Evolutionary conservation across 2,888 invertebrate genomes (phyloP), one percentile per base, ranked within the genome.

Genomic region (Sympetrum striolatum): DNA sequence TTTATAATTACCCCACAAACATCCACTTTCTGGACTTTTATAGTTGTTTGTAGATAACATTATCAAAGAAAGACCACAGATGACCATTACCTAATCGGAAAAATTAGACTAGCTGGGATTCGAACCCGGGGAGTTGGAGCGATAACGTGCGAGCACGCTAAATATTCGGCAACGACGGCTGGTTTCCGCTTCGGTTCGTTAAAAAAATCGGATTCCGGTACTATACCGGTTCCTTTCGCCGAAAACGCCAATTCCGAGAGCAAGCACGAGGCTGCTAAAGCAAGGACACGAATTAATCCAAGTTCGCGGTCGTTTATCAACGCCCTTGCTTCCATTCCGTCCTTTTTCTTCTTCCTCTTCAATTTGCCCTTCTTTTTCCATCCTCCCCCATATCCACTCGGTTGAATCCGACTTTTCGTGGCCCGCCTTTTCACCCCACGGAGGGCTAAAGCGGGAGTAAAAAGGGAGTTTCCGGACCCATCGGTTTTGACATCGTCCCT

Each of bases 401-500:
- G 73, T 73, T 64, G 64, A 64, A n/a, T 73, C 73, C 73, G 73
- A 31, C 8, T 73, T 73, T 73, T 73, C 73, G 73, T 73, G 25
- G 73, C 31, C 31, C 73, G 25, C 22, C 64, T 64, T 64, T 64
- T 64, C 64, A 64, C 64, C 25, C 73, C 73, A 31, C 15, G 73
- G 53, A 25, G 60, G 12, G 81, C 31, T 53, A 22, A 82, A 82
- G 31, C 58, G 31, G 82, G 35, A 58, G 58, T 25, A 31, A 86
- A n/a, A 86, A 86, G 64, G 86, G 86, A 60, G 86, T 86, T 86
- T 86, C 35, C 22, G 86, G 86, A 53, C n/a, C 64, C 86, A 86
- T 86, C 86, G 37, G 60, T 86, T 86, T 86, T 82, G 82, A 82
- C 82, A 35, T 82, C 86, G 60, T 37, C 86, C 15, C 58, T 6